Base-by-base conservation (phyloP, 2,113 vertebrate species). In the Anhinga anhinga region DNA sequence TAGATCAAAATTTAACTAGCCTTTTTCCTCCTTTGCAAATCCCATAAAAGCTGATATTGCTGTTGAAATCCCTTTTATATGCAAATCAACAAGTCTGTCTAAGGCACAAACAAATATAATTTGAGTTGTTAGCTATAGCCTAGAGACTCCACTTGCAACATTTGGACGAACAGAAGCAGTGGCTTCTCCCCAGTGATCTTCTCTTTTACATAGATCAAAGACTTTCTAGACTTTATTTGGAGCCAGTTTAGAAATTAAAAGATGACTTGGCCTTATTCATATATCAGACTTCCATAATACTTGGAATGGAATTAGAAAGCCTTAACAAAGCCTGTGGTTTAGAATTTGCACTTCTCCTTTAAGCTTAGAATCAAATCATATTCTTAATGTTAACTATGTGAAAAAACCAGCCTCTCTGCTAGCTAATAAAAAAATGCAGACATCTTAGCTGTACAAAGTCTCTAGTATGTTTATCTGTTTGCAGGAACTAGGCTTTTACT, bases 121-220 rank as follows among this genome's bases (percentile, higher is more conserved):
- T 81, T 82, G 71, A 72, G 45, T 81, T 91, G 92, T 86, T 95
- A 88, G 61, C 86, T 97, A 62, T 49, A 94, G 88, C 81, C 71
- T 91, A 93, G 82, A 95, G 86, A 84, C n/a, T 72, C 53, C 72
- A 62, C 53, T 93, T 94, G 94, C 86, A 96, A 93, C 71, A 86
- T 97, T 97, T 96, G 94, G 90, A 88, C 95, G 95, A 97, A 97
- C 74, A 95, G 81, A 95, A 96, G 81, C 78, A 88, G 82, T 83
- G n/a, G 22, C 40, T 95, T 97, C 88, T 92, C 93, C 91, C 94
- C 95, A 71, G 91, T 88, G 93, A 96, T 93, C 88, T 84, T 82
- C 76, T 80, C 67, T 95, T 97, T 87, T 87, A 74, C 87, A 80
- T 1, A 96, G 92, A 95, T 95, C 96, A 98, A 97, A 97, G 96